Evolutionary conservation across 1,140 invertebrate species (phyloP).

Genomic region (Mylabris phalerata): DNA sequence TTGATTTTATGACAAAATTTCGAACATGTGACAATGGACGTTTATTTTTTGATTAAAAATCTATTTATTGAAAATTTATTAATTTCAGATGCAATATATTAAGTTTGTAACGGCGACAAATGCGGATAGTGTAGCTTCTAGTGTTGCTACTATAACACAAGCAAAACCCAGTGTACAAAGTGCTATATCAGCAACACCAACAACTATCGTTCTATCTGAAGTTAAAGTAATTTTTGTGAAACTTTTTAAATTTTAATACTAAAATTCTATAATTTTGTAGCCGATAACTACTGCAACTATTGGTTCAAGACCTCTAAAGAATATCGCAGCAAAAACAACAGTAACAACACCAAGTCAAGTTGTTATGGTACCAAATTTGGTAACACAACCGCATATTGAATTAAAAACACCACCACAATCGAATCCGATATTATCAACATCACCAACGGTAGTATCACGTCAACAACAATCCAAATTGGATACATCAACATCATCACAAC

Average conservation of each 20-base stretch:
- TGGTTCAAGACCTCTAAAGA: slow-evolving; percentile 10
- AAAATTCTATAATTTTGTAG: not conserved
- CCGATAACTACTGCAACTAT: slow-evolving; percentile 1
- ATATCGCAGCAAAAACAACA: slow-evolving; percentile 3
- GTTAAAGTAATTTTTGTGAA: slow-evolving; percentile 20
- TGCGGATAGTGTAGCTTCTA: slow-evolving; percentile 40
- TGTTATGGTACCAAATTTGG: slow-evolving; percentile 3
- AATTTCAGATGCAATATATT: slow-evolving; percentile 61
- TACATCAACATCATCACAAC: slow-evolving; percentile 6
- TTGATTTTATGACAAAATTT: too few species aligned
- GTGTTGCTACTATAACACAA: slow-evolving; percentile 7
- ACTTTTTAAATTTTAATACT: not conserved
- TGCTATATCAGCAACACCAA: slow-evolving; percentile 36
- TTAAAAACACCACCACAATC: not conserved
- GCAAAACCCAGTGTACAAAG: slow-evolving; percentile 11
- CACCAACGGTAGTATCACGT: not conserved
- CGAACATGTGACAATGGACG: too few species aligned
- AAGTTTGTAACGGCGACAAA: slow-evolving; percentile 55
- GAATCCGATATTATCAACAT: not conserved
- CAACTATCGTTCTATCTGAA: slow-evolving; percentile 28
- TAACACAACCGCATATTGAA: not conserved
- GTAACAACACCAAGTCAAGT: slow-evolving; percentile 1
- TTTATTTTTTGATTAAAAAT: too few species aligned
- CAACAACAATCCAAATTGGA: slow-evolving; percentile 9
- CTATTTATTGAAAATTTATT: too few species aligned